A percentile compares a stretch with the other conserved stretches of the same genome.
Evolutionary conservation across 1,140 invertebrate species (phyloP).

Genomic region (Myzus persicae): DNA sequence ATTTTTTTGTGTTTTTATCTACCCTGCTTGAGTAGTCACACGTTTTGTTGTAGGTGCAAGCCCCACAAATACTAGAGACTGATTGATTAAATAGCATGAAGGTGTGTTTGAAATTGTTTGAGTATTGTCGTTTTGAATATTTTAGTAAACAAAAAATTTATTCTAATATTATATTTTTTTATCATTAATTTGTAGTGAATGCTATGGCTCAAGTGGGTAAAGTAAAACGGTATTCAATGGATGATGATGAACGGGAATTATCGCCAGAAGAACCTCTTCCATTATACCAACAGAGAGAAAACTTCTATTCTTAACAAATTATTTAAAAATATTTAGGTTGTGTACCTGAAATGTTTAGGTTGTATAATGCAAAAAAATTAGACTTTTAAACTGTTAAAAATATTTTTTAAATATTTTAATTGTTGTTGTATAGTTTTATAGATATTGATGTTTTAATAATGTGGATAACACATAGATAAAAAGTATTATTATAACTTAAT

Average conservation of each 20-base stretch:
- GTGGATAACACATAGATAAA: slow-evolving; percentile 18
- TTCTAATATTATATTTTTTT: slow-evolving; percentile 58
- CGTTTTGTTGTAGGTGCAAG: slow-evolving; percentile 58
- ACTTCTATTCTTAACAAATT: slow-evolving; percentile 75
- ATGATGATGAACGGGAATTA: slow-evolving; percentile 72
- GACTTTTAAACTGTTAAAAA: slow-evolving; percentile 47
- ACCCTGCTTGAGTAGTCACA: slow-evolving; percentile 55
- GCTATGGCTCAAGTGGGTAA: slow-evolving; percentile 71
- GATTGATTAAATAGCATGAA: slow-evolving; percentile 51
- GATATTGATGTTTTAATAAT: slow-evolving; percentile 50
- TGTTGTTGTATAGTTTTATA: slow-evolving; percentile 56
- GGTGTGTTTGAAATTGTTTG: slow-evolving; percentile 49
- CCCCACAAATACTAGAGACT: slow-evolving; percentile 56
- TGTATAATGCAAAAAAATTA: slow-evolving; percentile 49
- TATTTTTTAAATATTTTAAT: slow-evolving; percentile 55
- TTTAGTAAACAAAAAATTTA: not conserved
- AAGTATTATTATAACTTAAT: slow-evolving; percentile 1
- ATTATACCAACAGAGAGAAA: slow-evolving; percentile 84
- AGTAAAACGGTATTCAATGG: slow-evolving; percentile 65
- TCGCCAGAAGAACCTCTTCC: slow-evolving; percentile 75
- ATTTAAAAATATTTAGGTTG: slow-evolving; percentile 41
- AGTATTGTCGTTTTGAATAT: not conserved
- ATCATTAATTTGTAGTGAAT: slow-evolving; percentile 70
- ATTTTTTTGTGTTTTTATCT: slow-evolving; percentile 34
- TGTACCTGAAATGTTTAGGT: slow-evolving; percentile 48